phyloP scores from a whole-genome alignment of 2,888 invertebrate species.

The Tuberolachnus salignus region DNA sequence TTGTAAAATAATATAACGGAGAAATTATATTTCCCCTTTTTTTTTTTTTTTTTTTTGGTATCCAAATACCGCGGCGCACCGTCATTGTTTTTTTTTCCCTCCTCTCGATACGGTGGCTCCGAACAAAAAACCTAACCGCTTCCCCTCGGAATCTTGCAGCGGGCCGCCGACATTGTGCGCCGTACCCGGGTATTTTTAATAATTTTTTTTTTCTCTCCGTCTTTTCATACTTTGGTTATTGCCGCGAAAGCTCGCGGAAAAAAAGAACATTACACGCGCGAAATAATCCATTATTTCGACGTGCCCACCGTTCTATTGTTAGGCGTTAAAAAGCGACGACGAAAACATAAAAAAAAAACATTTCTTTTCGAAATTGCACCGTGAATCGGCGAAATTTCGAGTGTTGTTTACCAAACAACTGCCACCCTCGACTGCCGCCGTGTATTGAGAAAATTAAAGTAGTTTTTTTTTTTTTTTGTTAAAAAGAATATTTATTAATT shows the following conservation, averaged over 20 bases:
- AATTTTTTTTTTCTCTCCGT: neutral
- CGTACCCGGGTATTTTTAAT: no score
- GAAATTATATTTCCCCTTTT: neutral
- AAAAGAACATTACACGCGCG: neutral
- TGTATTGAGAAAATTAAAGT: no score
- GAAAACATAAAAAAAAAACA: neutral
- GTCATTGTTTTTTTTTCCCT: conserved; percentile 16
- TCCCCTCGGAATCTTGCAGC: no score
- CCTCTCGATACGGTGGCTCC: neutral
- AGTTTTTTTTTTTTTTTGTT: no score
- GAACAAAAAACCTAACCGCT: neutral
- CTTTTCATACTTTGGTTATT: neutral
- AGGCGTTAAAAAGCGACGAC: neutral
- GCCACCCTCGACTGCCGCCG: no score
- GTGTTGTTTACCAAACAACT: no score
- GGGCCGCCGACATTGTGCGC: neutral
- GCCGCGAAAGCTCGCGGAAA: neutral
- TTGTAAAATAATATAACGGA: neutral
- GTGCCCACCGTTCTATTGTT: conserved; percentile 16
- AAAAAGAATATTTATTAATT: no score
- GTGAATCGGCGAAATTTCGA: neutral
- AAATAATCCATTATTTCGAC: conserved; percentile 41
- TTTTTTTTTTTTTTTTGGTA: no score
- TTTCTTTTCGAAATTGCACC: conserved; percentile 13
- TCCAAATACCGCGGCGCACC: neutral